phyloP scores from a whole-genome alignment of 1,140 invertebrate species.

The Drosophila varians region DNA sequence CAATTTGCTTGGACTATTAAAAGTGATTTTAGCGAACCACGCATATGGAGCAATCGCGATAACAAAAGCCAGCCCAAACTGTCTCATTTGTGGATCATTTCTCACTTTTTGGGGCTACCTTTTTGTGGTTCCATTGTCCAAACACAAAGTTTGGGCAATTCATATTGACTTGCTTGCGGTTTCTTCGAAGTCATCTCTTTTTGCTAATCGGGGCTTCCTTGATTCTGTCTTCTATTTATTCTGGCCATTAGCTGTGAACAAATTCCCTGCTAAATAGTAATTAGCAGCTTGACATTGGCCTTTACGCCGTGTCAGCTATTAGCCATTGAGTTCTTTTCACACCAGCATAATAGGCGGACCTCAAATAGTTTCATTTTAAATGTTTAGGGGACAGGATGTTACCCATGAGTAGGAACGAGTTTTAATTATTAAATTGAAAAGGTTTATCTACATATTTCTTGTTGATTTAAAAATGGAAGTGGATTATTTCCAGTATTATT shows the following conservation, averaged over 20 bases:
- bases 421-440: too few relatives aligned
- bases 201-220: constrained; percentile 53
- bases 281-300: constrained; percentile 58
- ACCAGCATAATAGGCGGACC: constrained; percentile 19
- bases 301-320: constrained; percentile 27
- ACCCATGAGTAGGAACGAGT: too few relatives aligned
- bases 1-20: constrained; percentile 79
- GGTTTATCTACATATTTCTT: too few relatives aligned
- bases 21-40: constrained; percentile 75
- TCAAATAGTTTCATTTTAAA: constrained; percentile 3
- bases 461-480: too few relatives aligned
- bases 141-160: constrained; percentile 39
- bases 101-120: constrained; percentile 27
- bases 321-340: constrained; percentile 27
- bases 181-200: constrained; percentile 29
- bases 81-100: constrained; percentile 18
- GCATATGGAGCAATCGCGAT: constrained; percentile 54
- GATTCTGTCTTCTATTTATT: constrained; percentile 63
- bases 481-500: too few relatives aligned
- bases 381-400: not conserved
- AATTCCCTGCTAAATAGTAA: constrained; percentile 39
- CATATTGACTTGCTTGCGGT: constrained; percentile 61
- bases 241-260: constrained; percentile 52
- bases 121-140: constrained; percentile 58
- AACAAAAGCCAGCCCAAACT: constrained; percentile 34